A percentile compares a stretch with the other conserved stretches of the same genome.
phyloP scores from a whole-genome alignment of 2,888 invertebrate species.

The Cephus nigrinus region DNA sequence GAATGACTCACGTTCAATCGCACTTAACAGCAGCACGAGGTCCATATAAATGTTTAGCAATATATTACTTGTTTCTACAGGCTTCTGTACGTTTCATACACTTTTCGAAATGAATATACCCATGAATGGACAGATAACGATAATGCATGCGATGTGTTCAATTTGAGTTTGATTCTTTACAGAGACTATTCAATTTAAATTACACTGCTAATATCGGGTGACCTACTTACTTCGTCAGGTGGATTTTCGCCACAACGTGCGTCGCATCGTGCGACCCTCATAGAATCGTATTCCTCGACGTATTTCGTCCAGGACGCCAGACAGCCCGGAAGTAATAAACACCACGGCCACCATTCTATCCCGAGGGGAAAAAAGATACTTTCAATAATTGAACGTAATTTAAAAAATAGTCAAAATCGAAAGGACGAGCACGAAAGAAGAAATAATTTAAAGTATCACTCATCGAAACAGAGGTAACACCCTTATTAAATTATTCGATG shows the following conservation, averaged over 20 bases:
- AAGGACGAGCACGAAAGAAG: not conserved
- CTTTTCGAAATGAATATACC: not conserved
- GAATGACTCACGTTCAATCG: not conserved
- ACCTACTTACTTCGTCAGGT: conserved; percentile 49
- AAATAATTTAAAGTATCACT: not conserved
- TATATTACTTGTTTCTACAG: not conserved
- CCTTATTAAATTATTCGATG: not conserved
- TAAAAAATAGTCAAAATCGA: not conserved
- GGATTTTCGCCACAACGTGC: conserved; percentile 69
- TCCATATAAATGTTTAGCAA: not conserved
- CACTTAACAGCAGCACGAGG: not conserved
- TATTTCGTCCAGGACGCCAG: conserved; percentile 50
- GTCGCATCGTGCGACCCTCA: conserved; percentile 73
- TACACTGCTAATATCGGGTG: conserved; percentile 60
- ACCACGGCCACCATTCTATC: conserved; percentile 51
- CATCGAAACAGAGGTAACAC: not conserved
- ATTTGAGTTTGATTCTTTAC: not conserved
- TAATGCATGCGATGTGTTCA: not conserved
- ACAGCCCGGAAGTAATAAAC: conserved; percentile 47
- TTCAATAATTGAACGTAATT: not conserved
- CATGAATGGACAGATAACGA: not conserved
- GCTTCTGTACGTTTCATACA: not conserved
- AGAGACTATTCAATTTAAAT: conserved; percentile 31
- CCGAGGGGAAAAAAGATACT: not conserved
- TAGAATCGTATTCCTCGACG: conserved; percentile 67